phyloP scores from a whole-genome alignment of 2,113 vertebrate genomes.

The Ctenomys sociabilis region DNA sequence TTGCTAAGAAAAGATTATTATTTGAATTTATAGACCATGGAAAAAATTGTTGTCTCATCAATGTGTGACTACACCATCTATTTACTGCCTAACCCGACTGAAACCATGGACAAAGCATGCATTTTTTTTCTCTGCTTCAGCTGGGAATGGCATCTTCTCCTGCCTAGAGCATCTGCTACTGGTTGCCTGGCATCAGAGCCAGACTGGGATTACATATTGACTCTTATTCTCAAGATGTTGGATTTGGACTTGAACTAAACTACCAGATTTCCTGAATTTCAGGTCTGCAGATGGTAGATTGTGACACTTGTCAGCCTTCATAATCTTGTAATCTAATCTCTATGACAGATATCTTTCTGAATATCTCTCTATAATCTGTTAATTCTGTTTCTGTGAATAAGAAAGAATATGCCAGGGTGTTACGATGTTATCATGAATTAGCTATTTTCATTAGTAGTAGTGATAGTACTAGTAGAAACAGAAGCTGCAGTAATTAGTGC shows the following conservation, averaged over 20 bases:
- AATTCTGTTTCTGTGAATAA: not conserved
- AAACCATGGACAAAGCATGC: not conserved
- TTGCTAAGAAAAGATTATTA: not conserved
- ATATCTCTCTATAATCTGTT: not conserved
- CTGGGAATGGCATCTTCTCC: not conserved
- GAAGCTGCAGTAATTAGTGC: not conserved
- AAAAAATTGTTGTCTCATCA: not conserved
- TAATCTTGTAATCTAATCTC: not conserved
- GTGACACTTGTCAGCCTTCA: not conserved
- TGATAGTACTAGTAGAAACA: not conserved
- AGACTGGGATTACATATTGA: not conserved
- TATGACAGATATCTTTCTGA: not conserved
- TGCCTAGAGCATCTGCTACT: not conserved
- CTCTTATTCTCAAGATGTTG: not conserved
- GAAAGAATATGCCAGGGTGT: not conserved
- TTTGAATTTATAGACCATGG: not conserved
- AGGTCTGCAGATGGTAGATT: not conserved
- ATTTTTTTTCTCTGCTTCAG: not conserved
- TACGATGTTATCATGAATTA: not conserved
- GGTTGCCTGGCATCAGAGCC: not conserved
- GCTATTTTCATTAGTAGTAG: not conserved
- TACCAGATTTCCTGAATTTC: not conserved
- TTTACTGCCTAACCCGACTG: not conserved
- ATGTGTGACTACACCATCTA: accelerated
- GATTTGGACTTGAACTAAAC: not conserved